Percentiles rank a stretch among this genome's conserved stretches.
Evolutionary conservation across 2,113 vertebrate species (phyloP).

Genomic region (Bos javanicus): DNA sequence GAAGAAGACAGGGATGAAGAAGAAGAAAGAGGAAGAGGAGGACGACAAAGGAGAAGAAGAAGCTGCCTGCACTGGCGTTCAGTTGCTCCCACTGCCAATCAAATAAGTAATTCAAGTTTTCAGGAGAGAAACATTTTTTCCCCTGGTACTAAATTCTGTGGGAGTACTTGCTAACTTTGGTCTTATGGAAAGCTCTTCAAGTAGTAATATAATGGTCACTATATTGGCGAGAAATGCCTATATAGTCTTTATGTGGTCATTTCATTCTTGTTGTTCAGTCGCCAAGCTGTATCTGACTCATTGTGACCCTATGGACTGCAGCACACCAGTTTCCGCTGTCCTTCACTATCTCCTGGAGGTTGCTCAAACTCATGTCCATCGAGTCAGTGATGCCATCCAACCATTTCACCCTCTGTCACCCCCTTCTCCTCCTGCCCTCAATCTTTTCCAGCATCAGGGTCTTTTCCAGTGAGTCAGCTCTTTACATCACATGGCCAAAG

Average conservation of each 20-base stretch:
- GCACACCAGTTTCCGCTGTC: not conserved
- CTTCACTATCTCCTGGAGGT: not conserved
- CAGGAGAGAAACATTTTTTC: not conserved
- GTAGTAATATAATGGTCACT: not conserved
- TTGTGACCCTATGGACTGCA: not conserved
- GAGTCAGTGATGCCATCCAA: not conserved
- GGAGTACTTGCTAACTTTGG: not conserved
- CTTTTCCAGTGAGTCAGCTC: not conserved
- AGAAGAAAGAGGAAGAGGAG: not conserved
- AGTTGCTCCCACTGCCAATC: not conserved
- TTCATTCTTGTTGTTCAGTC: not conserved
- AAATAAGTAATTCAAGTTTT: not conserved
- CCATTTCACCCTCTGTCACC: not conserved
- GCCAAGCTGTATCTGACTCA: not conserved
- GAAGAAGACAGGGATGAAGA: not conserved
- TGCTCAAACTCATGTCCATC: not conserved
- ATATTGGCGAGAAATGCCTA: not conserved
- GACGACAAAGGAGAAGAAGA: not conserved
- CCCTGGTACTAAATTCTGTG: not conserved
- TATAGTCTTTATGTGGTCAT: not conserved
- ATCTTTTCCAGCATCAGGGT: not conserved
- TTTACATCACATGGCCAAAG: not conserved
- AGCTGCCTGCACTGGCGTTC: not conserved
- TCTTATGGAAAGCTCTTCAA: not conserved
- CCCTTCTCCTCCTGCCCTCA: not conserved